Base-by-base conservation (phyloP, 2,797 vertebrate genomes). In the Paramormyrops hopkinsi region DNA sequence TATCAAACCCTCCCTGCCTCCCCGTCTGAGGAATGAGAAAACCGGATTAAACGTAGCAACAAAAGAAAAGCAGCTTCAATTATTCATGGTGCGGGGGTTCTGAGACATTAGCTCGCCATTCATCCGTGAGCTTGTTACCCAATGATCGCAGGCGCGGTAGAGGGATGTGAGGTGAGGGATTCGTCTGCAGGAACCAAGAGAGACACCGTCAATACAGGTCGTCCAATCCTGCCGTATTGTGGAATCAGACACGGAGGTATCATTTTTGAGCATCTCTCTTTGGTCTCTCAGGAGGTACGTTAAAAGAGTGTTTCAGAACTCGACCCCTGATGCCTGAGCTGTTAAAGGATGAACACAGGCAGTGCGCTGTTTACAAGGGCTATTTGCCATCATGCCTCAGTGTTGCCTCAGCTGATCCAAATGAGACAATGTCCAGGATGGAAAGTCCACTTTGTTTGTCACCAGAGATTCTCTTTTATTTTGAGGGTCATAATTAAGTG, bases 41-140 rank as follows among this genome's bases (percentile, higher is more conserved):
- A 33, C 25, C 14, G 50, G 65, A 89, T 89, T 89, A 89, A 89
- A 86, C 65, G 89, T 51, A 54, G 48, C 89, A 89, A 89, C 89
- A 87, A 86, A 89, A 84, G 83, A 65, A 87, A 53, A 65, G 48
- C n/a, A 59, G 59, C 65, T 87, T 89, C 65, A 89, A 89, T 89
- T 86, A 89, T 89, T 89, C 89, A 89, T 89, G 62, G 59, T 29
- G 25, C 62, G 65, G 44, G 83, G 48, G 83, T 51, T 51, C 44
- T 48, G 29, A 29, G 19, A 11, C 89, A 69, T 73, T 86, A 89
- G 19, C 19, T 84, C 6, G 19, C 46, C 62, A 89, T 87, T 89
- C 89, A 89, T 89, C 59, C n/a, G 37, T 84, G 53, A 50, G 29
- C 84, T 87, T 50, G 69, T 86, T 89, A 89, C 33, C 22, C 50